Evolutionary conservation across 2,113 vertebrate genomes (phyloP).

Genomic region (Ciconia boyciana): DNA sequence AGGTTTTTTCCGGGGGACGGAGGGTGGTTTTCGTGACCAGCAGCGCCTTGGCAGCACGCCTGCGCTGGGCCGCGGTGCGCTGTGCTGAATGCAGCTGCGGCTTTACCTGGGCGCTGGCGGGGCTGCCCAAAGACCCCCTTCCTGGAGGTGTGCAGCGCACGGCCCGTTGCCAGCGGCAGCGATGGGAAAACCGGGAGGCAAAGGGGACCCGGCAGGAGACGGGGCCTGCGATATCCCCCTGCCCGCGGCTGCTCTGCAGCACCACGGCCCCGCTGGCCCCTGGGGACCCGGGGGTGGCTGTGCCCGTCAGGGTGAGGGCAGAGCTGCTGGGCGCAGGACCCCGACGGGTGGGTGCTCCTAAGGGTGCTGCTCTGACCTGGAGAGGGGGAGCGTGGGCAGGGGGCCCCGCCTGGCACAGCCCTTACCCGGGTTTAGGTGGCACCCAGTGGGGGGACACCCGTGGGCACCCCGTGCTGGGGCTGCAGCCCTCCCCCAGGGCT

Average conservation of each 20-base stretch:
- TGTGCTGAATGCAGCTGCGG: accelerated
- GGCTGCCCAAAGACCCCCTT: background rate
- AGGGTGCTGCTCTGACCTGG: background rate
- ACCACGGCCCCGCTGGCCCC: background rate
- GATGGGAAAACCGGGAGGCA: accelerated
- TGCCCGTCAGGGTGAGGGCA: background rate
- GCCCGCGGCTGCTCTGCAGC: accelerated
- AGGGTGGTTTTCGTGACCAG: background rate
- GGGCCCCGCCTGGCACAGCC: background rate
- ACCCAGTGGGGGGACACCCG: background rate
- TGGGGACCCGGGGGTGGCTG: background rate
- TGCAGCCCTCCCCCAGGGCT: background rate
- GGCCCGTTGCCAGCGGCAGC: accelerated
- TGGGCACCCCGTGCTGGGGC: accelerated
- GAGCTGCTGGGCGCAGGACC: background rate
- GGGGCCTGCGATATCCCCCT: background rate
- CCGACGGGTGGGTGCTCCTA: background rate
- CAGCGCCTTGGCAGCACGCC: background rate
- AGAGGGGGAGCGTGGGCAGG: background rate
- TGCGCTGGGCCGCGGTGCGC: background rate
- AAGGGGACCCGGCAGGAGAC: background rate
- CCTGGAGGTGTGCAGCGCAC: background rate
- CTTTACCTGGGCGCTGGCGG: background rate
- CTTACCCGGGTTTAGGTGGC: accelerated
- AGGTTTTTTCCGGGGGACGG: background rate